Conservation (phyloP, 1,140 invertebrate genomes). For the Lordiphosa clarofinis region DNA sequence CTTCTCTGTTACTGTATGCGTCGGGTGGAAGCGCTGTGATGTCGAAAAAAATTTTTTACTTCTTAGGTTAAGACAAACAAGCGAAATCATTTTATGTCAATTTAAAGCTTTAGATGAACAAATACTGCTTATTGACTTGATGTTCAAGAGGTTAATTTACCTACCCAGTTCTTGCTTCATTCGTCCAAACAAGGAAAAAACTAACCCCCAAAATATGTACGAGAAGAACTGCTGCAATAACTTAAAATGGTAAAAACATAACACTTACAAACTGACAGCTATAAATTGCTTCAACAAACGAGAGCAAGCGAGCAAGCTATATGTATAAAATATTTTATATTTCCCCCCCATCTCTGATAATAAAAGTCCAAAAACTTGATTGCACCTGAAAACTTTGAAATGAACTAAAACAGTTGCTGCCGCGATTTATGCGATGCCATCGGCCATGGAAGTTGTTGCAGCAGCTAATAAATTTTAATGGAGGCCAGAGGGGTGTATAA, state of each 20-base stretch:
- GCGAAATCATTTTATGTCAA: no score
- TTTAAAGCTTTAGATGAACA: no score
- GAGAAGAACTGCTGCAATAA: slow-evolving; percentile 37
- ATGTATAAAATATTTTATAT: slow-evolving; percentile 64
- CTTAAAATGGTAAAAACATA: slow-evolving; percentile 58
- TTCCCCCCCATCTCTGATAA: slow-evolving; percentile 34
- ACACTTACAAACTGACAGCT: slow-evolving; percentile 50
- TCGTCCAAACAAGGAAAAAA: slow-evolving; percentile 29
- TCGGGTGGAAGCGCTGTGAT: no score
- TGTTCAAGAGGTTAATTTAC: no score
- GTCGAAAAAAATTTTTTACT: no score
- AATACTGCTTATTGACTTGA: no score
- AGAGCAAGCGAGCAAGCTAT: slow-evolving; percentile 18
- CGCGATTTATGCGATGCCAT: slow-evolving; percentile 56
- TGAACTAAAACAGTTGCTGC: slow-evolving; percentile 27
- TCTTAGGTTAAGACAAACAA: no score
- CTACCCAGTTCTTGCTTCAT: no score
- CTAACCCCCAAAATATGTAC: slow-evolving; percentile 62
- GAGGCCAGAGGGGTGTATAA: slow-evolving; percentile 8
- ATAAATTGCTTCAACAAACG: slow-evolving; percentile 40
- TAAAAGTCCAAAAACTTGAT: slow-evolving; percentile 68
- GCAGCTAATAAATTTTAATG: slow-evolving; percentile 52
- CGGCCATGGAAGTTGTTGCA: slow-evolving; percentile 20
- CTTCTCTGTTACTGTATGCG: no score
- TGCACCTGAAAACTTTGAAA: slow-evolving; percentile 55